Evolutionary conservation across 2,113 vertebrate species (phyloP).

Genomic region (Penelope pileata): DNA sequence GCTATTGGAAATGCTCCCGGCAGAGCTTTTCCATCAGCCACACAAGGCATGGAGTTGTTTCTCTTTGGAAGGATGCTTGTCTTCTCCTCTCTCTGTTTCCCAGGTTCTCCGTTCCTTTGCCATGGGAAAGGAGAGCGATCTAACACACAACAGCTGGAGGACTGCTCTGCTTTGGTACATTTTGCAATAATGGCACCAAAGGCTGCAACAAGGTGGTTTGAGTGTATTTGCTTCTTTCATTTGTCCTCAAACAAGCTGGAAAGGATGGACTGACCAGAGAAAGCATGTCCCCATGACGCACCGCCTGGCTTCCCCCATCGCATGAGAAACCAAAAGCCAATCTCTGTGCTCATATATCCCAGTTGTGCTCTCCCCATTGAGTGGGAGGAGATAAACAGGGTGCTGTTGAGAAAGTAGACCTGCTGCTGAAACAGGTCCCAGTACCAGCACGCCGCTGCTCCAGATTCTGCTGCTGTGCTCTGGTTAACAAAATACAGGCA

Average conservation of each 20-base stretch:
- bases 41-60: neutral
- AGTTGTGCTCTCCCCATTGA: neutral
- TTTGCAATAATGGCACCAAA: neutral
- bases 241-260: neutral
- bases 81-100: neutral
- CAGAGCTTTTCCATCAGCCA: neutral
- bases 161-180: neutral
- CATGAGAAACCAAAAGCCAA: neutral
- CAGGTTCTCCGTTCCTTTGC: neutral
- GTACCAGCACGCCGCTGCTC: neutral
- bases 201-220: accelerated
- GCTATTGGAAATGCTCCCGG: accelerated
- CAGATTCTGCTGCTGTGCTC: neutral
- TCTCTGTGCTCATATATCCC: neutral
- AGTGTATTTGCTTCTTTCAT: neutral
- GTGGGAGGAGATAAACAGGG: neutral
- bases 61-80: neutral
- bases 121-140: accelerated
- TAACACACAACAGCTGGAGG: neutral
- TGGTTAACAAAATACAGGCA: neutral
- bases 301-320: neutral
- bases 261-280: neutral
- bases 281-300: neutral
- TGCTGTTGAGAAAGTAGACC: neutral
- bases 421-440: neutral